phyloP scores from a whole-genome alignment of 1,140 invertebrate species.

The Drosophila chauvacae region DNA sequence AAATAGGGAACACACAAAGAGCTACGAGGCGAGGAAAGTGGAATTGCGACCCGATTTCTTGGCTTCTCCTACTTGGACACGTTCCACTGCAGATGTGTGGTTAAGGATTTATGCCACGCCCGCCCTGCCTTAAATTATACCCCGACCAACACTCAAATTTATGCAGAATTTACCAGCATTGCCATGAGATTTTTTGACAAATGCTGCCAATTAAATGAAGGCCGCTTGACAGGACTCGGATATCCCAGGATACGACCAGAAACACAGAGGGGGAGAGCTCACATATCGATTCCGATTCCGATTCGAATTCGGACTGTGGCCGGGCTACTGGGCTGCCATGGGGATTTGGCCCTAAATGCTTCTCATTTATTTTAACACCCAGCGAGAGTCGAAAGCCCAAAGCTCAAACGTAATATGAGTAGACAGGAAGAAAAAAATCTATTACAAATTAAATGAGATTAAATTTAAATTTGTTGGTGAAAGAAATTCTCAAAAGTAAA shows the following conservation, averaged over 20 bases:
- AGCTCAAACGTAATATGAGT: slow-evolving; percentile 48
- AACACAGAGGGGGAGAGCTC: slow-evolving; percentile 6
- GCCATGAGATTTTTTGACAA: slow-evolving; percentile 45
- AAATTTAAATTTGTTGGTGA: no score
- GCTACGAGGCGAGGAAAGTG: slow-evolving; percentile 51
- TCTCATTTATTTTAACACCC: slow-evolving; percentile 64
- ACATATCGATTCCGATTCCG: slow-evolving; percentile 31
- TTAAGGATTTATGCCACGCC: slow-evolving; percentile 6
- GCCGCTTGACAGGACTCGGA: slow-evolving; percentile 25
- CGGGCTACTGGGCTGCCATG: slow-evolving; percentile 26
- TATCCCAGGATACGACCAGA: slow-evolving; percentile 12
- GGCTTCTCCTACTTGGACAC: slow-evolving; percentile 52
- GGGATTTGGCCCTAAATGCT: slow-evolving; percentile 59
- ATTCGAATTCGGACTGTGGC: slow-evolving; percentile 36
- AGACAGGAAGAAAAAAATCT: background rate
- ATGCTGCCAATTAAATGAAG: slow-evolving; percentile 50
- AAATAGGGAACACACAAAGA: slow-evolving; percentile 43
- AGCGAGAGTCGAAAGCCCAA: slow-evolving; percentile 48
- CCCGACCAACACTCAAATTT: slow-evolving; percentile 13
- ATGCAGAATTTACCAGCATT: slow-evolving; percentile 19
- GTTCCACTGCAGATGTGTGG: slow-evolving; percentile 37
- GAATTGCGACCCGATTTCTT: slow-evolving; percentile 59
- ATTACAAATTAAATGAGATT: background rate
- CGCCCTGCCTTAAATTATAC: background rate
- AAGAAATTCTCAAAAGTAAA: no score